Base-by-base conservation (phyloP, 2,888 invertebrate genomes). In the Plutella xylostella region DNA sequence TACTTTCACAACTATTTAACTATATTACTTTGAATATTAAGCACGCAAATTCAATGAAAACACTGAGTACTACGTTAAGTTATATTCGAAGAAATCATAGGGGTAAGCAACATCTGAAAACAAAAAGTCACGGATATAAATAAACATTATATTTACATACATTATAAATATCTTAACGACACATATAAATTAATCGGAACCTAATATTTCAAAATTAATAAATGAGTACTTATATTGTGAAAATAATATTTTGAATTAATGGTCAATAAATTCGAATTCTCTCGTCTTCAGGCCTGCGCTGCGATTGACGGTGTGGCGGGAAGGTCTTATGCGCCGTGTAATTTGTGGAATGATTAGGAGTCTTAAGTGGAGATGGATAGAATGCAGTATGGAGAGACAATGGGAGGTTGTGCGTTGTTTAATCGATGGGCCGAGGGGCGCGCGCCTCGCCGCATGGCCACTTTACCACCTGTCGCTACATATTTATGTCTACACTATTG, bases 191-290 rank as follows among this genome's bases (percentile, higher is more conserved):
- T 82, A 82, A 82, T 83, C 82, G 80, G 79, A 79, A 82, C 82
- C 77, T 83, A 82, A 83, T 83, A 83, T 82, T 82, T 83, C 82
- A 82, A 83, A 83, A 83, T 83, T 83, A 83, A 83, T 83, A 82
- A 83, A 83, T 83, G 82, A 82, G 80, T 82, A 82, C 80, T 83
- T 82, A 83, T 80, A 82, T 83, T 83, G 82, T 83, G 82, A 83
- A 83, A 82, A 83, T 82, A 83, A 82, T 83, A 83, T 83, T 83
- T 82, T 80, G 82, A 80, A 82, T 83, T 82, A 82, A 83, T 82
- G 83, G 83, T 80, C 82, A 78, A 83, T 83, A 83, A 83, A 83
- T 82, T 82, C 80, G 78, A 80, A 82, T 80, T 82, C 82, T 76
- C 80, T 77, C 79, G 82, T 83, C 83, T 78, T 77, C 82, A 71